Base-by-base conservation (phyloP, 1,140 invertebrate genomes). In the Cyclargus thomasi region DNA sequence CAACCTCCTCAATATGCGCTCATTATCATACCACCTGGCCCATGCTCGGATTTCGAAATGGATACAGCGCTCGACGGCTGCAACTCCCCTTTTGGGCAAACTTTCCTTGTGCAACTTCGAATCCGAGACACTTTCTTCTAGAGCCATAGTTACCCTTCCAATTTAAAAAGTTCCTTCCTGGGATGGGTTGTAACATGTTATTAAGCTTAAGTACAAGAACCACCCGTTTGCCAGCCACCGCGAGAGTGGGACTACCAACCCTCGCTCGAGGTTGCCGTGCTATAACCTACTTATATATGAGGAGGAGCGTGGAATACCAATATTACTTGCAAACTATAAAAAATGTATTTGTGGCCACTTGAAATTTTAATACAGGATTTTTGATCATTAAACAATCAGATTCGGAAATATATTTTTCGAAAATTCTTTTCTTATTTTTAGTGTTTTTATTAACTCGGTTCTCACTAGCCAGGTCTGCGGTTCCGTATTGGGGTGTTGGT, bases 231-330 rank as follows among this genome's bases (percentile, higher is more conserved):
- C 55, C 10, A 59, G 55, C 18, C 55, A 11, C 18, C 11, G 55
- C 11, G 20, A 59, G 18, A 59, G 18, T 59, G 55, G 17, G 79
- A 86, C 85, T 86, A 83, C 65, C 64, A 67, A 71, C 29, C 67
- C 74, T 63, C 67, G 65, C 69, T 68, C 8, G 29, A 8, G 29
- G 29, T 74, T 87, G 82, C 78, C 87, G 87, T 91, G 85, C 89
- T 90, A 90, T 91, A 91, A 91, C 90, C 89, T 83, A 91, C 77
- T 90, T 91, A 20, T 88, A n/a, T n/a, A n/a, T n/a, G n/a, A n/a
- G n/a, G n/a, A n/a, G n/a, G n/a, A n/a, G n/a, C n/a, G n/a, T n/a
- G n/a, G n/a, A n/a, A n/a, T n/a, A n/a, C n/a, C n/a, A n/a, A n/a
- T n/a, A n/a, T n/a, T n/a, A n/a, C n/a, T n/a, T n/a, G n/a, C n/a